A percentile compares a stretch with the other conserved stretches of the same genome.
phyloP scores from a whole-genome alignment of 2,797 vertebrate species.

The Capromys pilorides region DNA sequence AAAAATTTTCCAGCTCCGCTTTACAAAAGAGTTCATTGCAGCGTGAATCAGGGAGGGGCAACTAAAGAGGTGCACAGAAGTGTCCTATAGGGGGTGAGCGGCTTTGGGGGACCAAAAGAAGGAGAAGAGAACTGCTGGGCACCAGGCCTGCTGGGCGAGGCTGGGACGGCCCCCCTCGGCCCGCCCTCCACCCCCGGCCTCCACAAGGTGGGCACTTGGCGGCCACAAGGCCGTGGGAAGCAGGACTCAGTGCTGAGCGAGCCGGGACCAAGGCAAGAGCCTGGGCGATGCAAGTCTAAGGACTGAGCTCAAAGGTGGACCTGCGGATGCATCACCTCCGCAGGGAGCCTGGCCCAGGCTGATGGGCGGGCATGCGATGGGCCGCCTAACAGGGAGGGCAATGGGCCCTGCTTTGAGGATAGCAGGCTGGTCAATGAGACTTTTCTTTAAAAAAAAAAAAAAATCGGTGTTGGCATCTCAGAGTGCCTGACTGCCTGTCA shows the following conservation, averaged over 20 bases:
- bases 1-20: not conserved
- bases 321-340: not conserved
- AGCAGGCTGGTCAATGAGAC: not conserved
- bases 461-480: not conserved
- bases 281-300: too few species aligned
- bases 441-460: not conserved
- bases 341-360: accelerated
- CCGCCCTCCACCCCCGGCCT: too few species aligned
- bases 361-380: not conserved
- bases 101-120: too few species aligned
- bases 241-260: not conserved
- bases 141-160: not conserved
- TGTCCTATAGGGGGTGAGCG: not conserved
- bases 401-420: not conserved
- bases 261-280: not conserved
- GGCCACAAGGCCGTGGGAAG: not conserved
- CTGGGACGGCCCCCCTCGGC: too few species aligned
- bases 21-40: not conserved
- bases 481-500: not conserved
- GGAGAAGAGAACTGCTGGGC: too few species aligned
- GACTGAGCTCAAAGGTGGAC: not conserved
- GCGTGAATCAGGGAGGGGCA: not conserved
- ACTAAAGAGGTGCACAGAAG: not conserved
- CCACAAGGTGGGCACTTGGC: not conserved
- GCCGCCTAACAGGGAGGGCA: not conserved